A percentile compares a stretch with the other conserved stretches of the same genome.
phyloP scores from a whole-genome alignment of 2,888 invertebrate species.

The Ischnura elegans region DNA sequence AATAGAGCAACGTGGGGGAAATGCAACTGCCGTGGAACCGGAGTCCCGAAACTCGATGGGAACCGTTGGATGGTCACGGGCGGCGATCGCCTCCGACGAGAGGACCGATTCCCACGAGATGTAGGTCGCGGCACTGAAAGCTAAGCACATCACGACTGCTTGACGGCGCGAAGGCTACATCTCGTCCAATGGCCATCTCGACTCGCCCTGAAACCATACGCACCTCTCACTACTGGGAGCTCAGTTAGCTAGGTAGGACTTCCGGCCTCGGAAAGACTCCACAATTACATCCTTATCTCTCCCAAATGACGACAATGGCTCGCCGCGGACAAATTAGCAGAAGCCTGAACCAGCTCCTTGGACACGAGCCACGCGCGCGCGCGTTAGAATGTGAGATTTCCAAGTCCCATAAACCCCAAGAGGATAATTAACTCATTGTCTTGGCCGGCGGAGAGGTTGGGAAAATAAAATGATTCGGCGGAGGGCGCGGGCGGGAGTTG shows the following conservation, averaged over 20 bases:
- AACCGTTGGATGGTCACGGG: not conserved
- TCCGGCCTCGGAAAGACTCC: slow-evolving; percentile 44
- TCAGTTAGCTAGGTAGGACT: slow-evolving; percentile 9
- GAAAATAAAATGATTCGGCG: slow-evolving; percentile 39
- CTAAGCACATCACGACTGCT: not conserved
- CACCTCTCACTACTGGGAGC: not conserved
- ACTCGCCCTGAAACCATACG: not conserved
- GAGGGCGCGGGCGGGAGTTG: not conserved
- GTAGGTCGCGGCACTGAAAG: slow-evolving; percentile 59
- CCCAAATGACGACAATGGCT: slow-evolving; percentile 30
- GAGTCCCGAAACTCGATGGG: not conserved
- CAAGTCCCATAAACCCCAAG: slow-evolving; percentile 53
- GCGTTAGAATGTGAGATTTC: not conserved
- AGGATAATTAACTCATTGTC: slow-evolving; percentile 61
- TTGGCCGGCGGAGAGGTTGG: slow-evolving; percentile 12
- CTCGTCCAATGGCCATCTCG: not conserved
- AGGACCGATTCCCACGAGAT: slow-evolving; percentile 61
- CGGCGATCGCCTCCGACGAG: not conserved
- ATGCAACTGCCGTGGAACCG: not conserved
- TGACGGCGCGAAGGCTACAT: not conserved
- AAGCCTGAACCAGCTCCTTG: not conserved
- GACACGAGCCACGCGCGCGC: not conserved
- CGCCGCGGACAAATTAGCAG: slow-evolving; percentile 32
- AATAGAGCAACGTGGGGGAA: not conserved
- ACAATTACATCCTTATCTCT: slow-evolving; percentile 18